Evolutionary conservation across 2,888 invertebrate species (phyloP).

Genomic region (Plebejus melissa): DNA sequence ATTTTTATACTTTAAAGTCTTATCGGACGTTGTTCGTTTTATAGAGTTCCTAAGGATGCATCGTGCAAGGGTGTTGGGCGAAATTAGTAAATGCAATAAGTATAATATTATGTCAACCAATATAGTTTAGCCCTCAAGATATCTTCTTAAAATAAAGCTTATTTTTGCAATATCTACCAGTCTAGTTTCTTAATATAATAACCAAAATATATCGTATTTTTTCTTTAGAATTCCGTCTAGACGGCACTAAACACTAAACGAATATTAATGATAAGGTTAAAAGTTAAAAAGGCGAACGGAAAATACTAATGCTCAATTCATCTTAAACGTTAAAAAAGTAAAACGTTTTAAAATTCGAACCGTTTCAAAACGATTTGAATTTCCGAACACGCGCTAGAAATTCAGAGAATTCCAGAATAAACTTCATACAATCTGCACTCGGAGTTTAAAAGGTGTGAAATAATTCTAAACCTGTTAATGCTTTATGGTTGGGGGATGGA

Average conservation of each 20-base stretch:
- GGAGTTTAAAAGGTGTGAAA: slow-evolving; percentile 65
- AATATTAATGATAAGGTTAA: not conserved
- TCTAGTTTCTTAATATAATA: not conserved
- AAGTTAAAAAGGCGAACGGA: not conserved
- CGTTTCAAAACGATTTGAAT: slow-evolving; percentile 10
- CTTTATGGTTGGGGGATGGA: slow-evolving; percentile 61
- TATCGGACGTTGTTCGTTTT: too few relatives aligned
- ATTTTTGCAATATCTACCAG: not conserved
- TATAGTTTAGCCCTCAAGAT: too few relatives aligned
- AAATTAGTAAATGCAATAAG: too few relatives aligned
- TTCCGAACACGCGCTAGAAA: slow-evolving; percentile 17
- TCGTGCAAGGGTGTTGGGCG: too few relatives aligned
- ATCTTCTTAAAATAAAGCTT: too few relatives aligned
- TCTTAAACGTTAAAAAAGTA: not conserved
- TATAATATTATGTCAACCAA: too few relatives aligned
- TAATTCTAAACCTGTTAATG: slow-evolving; percentile 58
- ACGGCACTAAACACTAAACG: not conserved
- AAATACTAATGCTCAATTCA: slow-evolving; percentile 10
- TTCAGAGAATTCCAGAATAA: slow-evolving; percentile 29
- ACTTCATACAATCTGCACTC: slow-evolving; percentile 54
- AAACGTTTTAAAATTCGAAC: slow-evolving; percentile 3
- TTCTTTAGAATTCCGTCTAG: not conserved
- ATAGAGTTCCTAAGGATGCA: too few relatives aligned
- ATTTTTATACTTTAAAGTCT: too few relatives aligned
- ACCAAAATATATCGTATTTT: not conserved